phyloP scores from a whole-genome alignment of 1,140 invertebrate species.

The Bilobella aurantiaca region DNA sequence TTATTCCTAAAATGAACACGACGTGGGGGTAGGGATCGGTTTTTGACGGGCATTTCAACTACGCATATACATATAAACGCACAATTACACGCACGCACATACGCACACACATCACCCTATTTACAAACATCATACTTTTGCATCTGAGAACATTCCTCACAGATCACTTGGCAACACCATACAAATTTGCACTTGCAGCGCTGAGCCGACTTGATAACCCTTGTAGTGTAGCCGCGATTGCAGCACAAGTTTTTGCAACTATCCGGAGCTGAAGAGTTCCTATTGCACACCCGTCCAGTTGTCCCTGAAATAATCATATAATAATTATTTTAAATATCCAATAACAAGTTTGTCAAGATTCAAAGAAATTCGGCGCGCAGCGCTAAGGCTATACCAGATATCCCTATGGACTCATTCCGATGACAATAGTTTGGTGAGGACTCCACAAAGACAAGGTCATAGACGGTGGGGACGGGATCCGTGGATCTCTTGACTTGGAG shows the following conservation, averaged over 20 bases:
- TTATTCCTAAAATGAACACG: too few relatives aligned
- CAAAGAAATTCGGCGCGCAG: too few relatives aligned
- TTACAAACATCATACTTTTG: too few relatives aligned
- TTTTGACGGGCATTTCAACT: too few relatives aligned
- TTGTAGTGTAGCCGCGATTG: conserved; percentile 73
- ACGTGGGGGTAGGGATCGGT: too few relatives aligned
- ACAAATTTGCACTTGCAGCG: conserved; percentile 89
- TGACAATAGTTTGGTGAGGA: conserved; percentile 77
- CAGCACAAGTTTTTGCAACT: conserved; percentile 72
- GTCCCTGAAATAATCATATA: conserved; percentile 48
- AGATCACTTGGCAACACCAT: conserved; percentile 91
- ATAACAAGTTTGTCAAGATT: too few relatives aligned
- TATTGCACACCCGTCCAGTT: conserved; percentile 66
- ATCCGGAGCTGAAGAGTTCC: conserved; percentile 65
- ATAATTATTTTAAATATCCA: neutral
- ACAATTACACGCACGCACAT: too few relatives aligned
- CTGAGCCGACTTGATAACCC: conserved; percentile 53
- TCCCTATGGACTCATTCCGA: conserved; percentile 54
- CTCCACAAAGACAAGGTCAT: conserved; percentile 81
- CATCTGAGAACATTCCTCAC: conserved; percentile 57
- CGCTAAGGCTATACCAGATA: conserved; percentile 47
- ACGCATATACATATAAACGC: too few relatives aligned
- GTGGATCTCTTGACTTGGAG: conserved; percentile 61
- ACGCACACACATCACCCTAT: too few relatives aligned
- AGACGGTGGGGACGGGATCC: conserved; percentile 65